A percentile compares a stretch with the other conserved stretches of the same genome.
Conservation (phyloP, 2,888 invertebrate species). For the Cheilosia grossa region DNA sequence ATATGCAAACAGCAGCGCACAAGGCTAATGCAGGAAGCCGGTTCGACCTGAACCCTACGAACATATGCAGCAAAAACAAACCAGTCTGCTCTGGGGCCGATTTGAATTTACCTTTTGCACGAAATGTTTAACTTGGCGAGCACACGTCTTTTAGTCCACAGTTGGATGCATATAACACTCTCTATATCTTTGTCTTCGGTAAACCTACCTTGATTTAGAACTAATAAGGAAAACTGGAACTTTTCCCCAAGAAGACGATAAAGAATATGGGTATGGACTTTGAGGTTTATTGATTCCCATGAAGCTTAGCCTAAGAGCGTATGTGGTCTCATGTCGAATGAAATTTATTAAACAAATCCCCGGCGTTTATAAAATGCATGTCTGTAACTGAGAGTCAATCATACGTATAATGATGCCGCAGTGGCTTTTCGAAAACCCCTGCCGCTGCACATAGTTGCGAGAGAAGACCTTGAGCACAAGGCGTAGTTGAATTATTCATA, state of each 20-base stretch:
- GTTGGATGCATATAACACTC: conserved; percentile 29
- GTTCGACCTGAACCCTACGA: conserved; percentile 12
- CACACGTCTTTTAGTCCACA: conserved; percentile 51
- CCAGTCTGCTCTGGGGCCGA: too few species aligned
- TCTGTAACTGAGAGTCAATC: conserved; percentile 61
- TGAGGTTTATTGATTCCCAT: conserved; percentile 56
- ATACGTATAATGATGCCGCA: conserved; percentile 65
- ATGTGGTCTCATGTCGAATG: conserved; percentile 39
- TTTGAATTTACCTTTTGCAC: conserved; percentile 46
- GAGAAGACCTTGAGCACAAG: conserved; percentile 63
- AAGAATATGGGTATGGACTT: neutral
- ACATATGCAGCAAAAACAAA: conserved; percentile 20
- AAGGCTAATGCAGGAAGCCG: conserved; percentile 26
- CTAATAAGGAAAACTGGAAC: conserved; percentile 64
- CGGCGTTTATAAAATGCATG: conserved; percentile 41
- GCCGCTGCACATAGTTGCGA: neutral
- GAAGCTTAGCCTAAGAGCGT: conserved; percentile 13
- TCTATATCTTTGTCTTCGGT: conserved; percentile 32
- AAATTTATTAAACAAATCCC: conserved; percentile 63
- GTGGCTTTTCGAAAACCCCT: conserved; percentile 52
- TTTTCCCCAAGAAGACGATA: conserved; percentile 13
- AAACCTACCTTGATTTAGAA: conserved; percentile 66
- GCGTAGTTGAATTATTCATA: conserved; percentile 73
- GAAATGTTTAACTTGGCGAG: conserved; percentile 36
- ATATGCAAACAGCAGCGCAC: conserved; percentile 49